These are phyloP conservation scores for Epinephelus malabaricus DNA, from an alignment of 2,797 vertebrate genomes.

Conservation along the genomic window DNA sequence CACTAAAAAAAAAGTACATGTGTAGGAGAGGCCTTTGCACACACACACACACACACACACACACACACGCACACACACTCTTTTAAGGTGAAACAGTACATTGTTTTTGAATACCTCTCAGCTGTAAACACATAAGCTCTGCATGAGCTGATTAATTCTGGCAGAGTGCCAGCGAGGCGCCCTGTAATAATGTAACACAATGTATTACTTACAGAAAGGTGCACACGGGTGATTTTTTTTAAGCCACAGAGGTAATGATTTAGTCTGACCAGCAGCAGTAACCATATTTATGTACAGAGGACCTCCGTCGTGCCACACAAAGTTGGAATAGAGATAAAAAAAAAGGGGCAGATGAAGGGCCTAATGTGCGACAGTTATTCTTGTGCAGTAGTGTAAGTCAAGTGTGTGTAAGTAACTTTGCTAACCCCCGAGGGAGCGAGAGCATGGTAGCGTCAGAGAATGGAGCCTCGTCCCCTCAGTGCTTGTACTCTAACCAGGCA, in stretches of 20 bases:
- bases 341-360: slow-evolving; percentile 60
- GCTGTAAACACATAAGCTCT: slow-evolving; percentile 57
- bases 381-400: slow-evolving; percentile 68
- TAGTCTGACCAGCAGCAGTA: slow-evolving; percentile 52
- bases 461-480: slow-evolving; percentile 44
- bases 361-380: slow-evolving; percentile 76
- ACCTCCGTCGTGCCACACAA: slow-evolving; percentile 56
- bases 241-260: slow-evolving; percentile 46
- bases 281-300: slow-evolving; percentile 61
- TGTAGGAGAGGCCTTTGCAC: not conserved
- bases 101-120: slow-evolving; percentile 63
- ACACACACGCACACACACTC: not conserved
- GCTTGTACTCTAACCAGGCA: slow-evolving; percentile 75
- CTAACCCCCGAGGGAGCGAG: slow-evolving; percentile 54
- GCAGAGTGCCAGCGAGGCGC: slow-evolving; percentile 44
- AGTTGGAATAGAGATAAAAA: slow-evolving; percentile 46
- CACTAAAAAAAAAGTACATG: not conserved
- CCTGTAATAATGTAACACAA: slow-evolving; percentile 55
- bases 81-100: slow-evolving; percentile 46
- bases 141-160: slow-evolving; percentile 63
- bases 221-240: slow-evolving; percentile 58
- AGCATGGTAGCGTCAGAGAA: slow-evolving; percentile 58
- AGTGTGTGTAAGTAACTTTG: slow-evolving; percentile 79
- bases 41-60: no score
- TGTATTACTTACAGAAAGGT: slow-evolving; percentile 64